Percentiles rank a stretch among this genome's conserved stretches.
These are phyloP conservation scores for Lithobates sylvaticus DNA, from an alignment of 2,797 vertebrate species.

Conservation along the genomic window DNA sequence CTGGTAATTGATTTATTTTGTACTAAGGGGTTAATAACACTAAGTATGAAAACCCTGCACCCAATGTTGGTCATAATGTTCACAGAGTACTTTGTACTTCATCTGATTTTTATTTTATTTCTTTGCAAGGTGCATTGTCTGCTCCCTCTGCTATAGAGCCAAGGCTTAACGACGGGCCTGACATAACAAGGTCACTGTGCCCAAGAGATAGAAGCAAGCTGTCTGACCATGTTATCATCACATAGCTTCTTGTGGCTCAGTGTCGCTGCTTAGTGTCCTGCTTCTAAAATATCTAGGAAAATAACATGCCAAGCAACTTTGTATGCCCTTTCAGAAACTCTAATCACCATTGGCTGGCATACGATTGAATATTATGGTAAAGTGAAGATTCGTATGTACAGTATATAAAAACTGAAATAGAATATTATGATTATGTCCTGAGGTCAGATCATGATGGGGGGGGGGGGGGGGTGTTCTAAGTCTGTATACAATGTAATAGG, in stretches of 20 bases:
- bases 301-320: background rate
- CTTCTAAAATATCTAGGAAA: background rate
- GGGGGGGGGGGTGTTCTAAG: too few relatives aligned
- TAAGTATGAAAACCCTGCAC: background rate
- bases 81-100: background rate
- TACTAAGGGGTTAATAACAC: background rate
- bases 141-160: background rate
- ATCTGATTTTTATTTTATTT: background rate
- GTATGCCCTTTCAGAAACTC: background rate
- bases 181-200: slow-evolving; percentile 41
- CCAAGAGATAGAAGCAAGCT: slow-evolving; percentile 18
- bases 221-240: slow-evolving; percentile 42
- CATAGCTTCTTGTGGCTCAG: background rate
- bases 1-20: background rate
- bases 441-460: too few relatives aligned
- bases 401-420: too few relatives aligned
- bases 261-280: background rate
- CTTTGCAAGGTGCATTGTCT: background rate
- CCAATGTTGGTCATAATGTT: background rate
- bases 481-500: too few relatives aligned
- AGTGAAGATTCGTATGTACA: too few relatives aligned
- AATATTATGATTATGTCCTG: too few relatives aligned
- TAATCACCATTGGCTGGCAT: background rate
- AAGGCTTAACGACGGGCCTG: background rate
- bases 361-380: background rate